These are phyloP conservation scores for Pachypanchax playfairii DNA, from an alignment of 2,113 vertebrate genomes.

Conservation along the genomic window DNA sequence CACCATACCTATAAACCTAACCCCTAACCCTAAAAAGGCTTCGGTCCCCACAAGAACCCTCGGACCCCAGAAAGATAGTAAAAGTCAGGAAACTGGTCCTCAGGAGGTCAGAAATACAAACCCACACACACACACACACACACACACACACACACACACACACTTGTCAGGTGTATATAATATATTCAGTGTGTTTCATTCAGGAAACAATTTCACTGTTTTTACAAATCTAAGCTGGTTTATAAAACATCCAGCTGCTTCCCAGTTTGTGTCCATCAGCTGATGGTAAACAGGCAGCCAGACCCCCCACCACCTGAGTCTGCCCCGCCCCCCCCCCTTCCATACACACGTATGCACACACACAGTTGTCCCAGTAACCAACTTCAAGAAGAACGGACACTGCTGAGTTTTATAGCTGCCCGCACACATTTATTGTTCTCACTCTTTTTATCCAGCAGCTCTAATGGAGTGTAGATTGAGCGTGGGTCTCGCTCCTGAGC, in stretches of 20 bases:
- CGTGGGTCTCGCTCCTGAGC: too few relatives aligned
- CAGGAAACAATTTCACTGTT: slow-evolving; percentile 3
- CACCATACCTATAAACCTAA: too few relatives aligned
- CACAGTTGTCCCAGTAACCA: slow-evolving; percentile 36
- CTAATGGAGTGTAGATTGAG: slow-evolving; percentile 75
- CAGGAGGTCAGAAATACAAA: too few relatives aligned
- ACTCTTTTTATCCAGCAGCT: slow-evolving; percentile 39
- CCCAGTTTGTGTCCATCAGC: slow-evolving; percentile 39
- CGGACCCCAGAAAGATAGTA: too few relatives aligned
- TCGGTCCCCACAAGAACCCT: too few relatives aligned
- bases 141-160: slow-evolving; percentile 16
- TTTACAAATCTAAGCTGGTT: not conserved
- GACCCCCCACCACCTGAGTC: slow-evolving; percentile 1
- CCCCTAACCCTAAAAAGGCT: too few relatives aligned
- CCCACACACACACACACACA: too few relatives aligned
- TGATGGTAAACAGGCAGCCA: slow-evolving; percentile 18
- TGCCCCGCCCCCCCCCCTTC: too few relatives aligned
- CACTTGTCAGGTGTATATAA: not conserved
- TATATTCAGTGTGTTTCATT: not conserved
- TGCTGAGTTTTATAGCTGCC: slow-evolving; percentile 47
- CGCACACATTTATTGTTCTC: slow-evolving; percentile 39
- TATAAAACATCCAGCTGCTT: slow-evolving; percentile 31
- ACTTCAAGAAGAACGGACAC: slow-evolving; percentile 55
- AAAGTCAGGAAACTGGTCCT: too few relatives aligned
- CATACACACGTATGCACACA: not conserved